Conservation (phyloP, 1,140 invertebrate genomes). For the Drosophila bocqueti region DNA sequence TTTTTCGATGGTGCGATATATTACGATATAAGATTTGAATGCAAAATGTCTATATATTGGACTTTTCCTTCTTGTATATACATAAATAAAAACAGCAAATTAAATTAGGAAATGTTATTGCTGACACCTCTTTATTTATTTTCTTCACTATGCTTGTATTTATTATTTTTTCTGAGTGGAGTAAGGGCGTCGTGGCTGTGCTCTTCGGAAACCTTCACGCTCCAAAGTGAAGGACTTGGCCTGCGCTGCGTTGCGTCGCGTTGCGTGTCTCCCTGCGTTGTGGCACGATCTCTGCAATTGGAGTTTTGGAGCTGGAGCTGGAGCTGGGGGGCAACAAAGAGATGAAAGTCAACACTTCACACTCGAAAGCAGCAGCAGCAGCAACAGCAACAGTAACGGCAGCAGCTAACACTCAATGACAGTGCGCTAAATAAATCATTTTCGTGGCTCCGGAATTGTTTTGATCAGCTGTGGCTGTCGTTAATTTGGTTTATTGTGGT, state of each 20-base stretch:
- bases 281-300: slow-evolving; percentile 40
- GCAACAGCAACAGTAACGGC: slow-evolving; percentile 8
- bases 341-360: slow-evolving; percentile 82
- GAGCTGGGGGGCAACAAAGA: slow-evolving; percentile 47
- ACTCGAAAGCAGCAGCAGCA: slow-evolving; percentile 39
- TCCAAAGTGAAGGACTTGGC: slow-evolving; percentile 78
- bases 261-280: slow-evolving; percentile 51
- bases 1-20: no score
- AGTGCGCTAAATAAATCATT: slow-evolving; percentile 79
- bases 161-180: slow-evolving; percentile 24
- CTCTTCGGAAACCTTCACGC: slow-evolving; percentile 72
- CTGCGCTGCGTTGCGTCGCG: slow-evolving; percentile 50
- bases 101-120: background rate
- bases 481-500: slow-evolving; percentile 78
- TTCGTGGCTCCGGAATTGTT: slow-evolving; percentile 63
- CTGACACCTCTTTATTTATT: slow-evolving; percentile 1
- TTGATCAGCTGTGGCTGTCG: slow-evolving; percentile 73
- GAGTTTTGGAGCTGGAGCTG: slow-evolving; percentile 19
- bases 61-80: background rate
- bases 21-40: no score
- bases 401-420: slow-evolving; percentile 63
- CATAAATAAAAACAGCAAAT: background rate
- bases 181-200: slow-evolving; percentile 23
- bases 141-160: background rate
- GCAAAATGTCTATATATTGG: no score